Percentiles rank a stretch among this genome's conserved stretches.
phyloP scores from a whole-genome alignment of 2,888 invertebrate species.

The Hirtodrosophila confusa region DNA sequence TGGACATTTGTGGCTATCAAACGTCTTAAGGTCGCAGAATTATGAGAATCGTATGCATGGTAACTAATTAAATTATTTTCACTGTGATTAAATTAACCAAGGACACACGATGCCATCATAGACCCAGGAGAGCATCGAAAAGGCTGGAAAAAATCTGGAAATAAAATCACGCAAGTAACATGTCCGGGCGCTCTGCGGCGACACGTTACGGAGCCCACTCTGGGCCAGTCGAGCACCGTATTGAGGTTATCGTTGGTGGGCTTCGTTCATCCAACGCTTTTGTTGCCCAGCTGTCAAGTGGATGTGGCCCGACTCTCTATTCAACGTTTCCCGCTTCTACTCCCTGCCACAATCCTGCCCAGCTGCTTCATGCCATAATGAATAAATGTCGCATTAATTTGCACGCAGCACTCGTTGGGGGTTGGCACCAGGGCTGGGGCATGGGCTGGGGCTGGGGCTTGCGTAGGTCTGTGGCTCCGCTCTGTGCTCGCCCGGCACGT shows the following conservation, averaged over 20 bases:
- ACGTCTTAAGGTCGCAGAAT: constrained; percentile 3
- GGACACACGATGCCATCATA: constrained; percentile 16
- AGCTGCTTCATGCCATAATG: constrained; percentile 62
- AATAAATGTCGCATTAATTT: constrained; percentile 74
- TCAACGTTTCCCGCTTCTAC: too few species aligned
- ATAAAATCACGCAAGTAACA: constrained; percentile 70
- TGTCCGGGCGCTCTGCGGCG: constrained; percentile 42
- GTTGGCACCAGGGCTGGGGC: constrained; percentile 1
- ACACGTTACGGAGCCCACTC: constrained; percentile 28
- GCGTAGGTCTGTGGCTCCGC: neutral
- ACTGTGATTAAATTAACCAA: constrained; percentile 63
- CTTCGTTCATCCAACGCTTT: constrained; percentile 37
- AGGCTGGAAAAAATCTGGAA: constrained; percentile 43
- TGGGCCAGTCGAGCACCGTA: constrained; percentile 20
- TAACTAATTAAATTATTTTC: constrained; percentile 63
- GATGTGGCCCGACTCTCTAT: constrained; percentile 5
- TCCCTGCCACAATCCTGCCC: constrained; percentile 2
- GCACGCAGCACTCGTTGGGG: constrained; percentile 56
- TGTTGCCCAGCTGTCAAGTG: constrained; percentile 53
- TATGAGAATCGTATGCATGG: constrained; percentile 37
- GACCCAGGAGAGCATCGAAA: constrained; percentile 11
- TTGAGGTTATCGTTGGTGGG: constrained; percentile 45
- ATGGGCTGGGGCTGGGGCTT: neutral
- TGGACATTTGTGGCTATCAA: too few species aligned
- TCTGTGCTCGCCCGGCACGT: constrained; percentile 42